Base-by-base conservation (phyloP, 2,113 vertebrate species). In the Typhlomys cinereus region DNA sequence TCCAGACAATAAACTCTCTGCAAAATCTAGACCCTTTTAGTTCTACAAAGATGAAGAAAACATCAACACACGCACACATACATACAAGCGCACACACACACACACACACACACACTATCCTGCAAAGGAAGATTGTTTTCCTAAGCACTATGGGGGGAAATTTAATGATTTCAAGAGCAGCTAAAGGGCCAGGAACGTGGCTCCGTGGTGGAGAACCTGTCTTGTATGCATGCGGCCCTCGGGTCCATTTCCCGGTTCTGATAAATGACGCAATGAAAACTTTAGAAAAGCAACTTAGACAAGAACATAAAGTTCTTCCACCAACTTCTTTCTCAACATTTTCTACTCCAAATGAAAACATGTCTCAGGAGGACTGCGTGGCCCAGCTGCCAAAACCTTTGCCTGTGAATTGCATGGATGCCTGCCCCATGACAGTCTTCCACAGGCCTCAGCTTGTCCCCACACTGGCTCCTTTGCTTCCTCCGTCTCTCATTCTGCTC, bases 361-460 rank as follows among this genome's bases (percentile, higher is more conserved):
- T 27, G 23, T 17, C n/a, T 17, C 1, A 11, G 57, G 67, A 67
- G n/a, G 76, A 85, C 41, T 86, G 66, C 46, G 34, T 4, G 59
- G 70, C 76, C 4, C 82, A 87, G 87, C 7, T 64, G 29, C 34
- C 54, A 62, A 67, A 59, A 39, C 14, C 52, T 92, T 80, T 69
- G 61, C 52, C 44, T 71, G 13, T 78, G 80, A 64, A 52, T 23
- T 52, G 44, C 85, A 41, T 0, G 6, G 92, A 87, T 96, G 95
- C 91, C 93, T 89, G 44, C 23, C 66, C 20, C 20, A 1, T 87
- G 80, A 92, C 46, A 76, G n/a, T 62, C 87, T 81, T 84, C 91
- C 88, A 85, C 92, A 96, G 70, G 95, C 67, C 85, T 34, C 1
- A 34, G 75, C 94, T 90, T 69, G 90, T 59, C 48, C 70, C 17